These are phyloP conservation scores for Psittacula echo DNA, from an alignment of 2,797 vertebrate species.

Conservation along the genomic window DNA sequence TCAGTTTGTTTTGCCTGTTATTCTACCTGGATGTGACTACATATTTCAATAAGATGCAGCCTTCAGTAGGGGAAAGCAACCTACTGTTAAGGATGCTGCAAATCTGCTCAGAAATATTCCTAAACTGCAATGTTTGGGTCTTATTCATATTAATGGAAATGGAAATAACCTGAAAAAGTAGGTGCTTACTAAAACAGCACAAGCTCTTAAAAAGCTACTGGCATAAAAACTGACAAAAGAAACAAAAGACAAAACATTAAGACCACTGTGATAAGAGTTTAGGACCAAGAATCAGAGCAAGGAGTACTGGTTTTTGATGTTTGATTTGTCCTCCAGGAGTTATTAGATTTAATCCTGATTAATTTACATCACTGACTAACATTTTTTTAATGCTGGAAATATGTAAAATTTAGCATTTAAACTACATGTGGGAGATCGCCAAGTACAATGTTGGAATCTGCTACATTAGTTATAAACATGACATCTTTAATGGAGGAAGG, in stretches of 20 bases:
- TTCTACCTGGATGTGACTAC: not conserved
- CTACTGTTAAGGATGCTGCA: not conserved
- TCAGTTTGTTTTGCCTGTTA: not conserved
- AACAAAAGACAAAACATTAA: not conserved
- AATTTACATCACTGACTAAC: not conserved
- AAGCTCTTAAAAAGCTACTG: not conserved
- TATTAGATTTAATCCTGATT: not conserved
- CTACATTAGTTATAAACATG: constrained; percentile 9
- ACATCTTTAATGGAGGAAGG: not conserved
- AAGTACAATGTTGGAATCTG: not conserved
- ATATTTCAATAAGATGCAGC: not conserved
- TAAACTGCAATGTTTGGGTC: not conserved
- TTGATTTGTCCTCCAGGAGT: not conserved
- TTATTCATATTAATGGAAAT: not conserved
- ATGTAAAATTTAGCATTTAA: constrained; percentile 32
- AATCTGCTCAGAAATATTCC: not conserved
- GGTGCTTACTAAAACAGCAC: not conserved
- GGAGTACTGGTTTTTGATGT: not conserved
- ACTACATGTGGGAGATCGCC: not conserved
- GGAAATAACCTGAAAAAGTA: not conserved
- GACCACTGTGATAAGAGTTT: not conserved
- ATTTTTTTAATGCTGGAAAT: not conserved
- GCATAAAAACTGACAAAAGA: not conserved
- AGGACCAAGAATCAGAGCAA: not conserved
- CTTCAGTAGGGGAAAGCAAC: not conserved